Percentiles rank a stretch among this genome's conserved stretches.
Conservation (phyloP, 2,113 vertebrate genomes). For the Hymenochirus boettgeri region DNA sequence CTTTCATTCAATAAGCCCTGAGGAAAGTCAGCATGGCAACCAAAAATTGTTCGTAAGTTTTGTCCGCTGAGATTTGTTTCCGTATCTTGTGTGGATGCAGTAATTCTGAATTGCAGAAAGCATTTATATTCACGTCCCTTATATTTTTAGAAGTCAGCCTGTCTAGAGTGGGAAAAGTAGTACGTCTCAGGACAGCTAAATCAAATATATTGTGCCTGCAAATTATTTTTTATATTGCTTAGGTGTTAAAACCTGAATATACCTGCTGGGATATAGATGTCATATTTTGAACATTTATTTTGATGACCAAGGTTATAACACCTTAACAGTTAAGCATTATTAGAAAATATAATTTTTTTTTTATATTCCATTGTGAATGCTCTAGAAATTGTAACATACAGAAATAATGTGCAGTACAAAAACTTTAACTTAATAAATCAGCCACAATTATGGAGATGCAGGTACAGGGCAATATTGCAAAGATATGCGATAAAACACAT, state of each 20-base stretch:
- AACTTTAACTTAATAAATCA: too few relatives aligned
- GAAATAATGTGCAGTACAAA: too few relatives aligned
- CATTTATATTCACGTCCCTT: neutral
- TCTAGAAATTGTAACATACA: too few relatives aligned
- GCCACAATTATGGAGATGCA: too few relatives aligned
- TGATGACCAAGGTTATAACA: neutral
- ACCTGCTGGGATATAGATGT: neutral
- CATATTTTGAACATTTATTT: neutral
- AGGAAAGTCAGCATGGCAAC: conserved; percentile 27
- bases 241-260: neutral
- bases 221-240: neutral
- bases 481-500: too few relatives aligned
- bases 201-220: neutral
- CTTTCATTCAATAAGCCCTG: conserved; percentile 30
- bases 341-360: too few relatives aligned
- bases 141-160: neutral
- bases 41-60: conserved; percentile 16
- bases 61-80: neutral
- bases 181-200: neutral
- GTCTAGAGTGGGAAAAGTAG: neutral
- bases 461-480: too few relatives aligned
- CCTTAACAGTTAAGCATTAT: too few relatives aligned
- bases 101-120: conserved; percentile 7
- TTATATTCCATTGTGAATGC: too few relatives aligned
- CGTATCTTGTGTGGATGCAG: neutral